Evolutionary conservation across 2,113 vertebrate genomes (phyloP), one percentile per base, ranked within the genome.

Genomic region (Elephantulus edwardii): DNA sequence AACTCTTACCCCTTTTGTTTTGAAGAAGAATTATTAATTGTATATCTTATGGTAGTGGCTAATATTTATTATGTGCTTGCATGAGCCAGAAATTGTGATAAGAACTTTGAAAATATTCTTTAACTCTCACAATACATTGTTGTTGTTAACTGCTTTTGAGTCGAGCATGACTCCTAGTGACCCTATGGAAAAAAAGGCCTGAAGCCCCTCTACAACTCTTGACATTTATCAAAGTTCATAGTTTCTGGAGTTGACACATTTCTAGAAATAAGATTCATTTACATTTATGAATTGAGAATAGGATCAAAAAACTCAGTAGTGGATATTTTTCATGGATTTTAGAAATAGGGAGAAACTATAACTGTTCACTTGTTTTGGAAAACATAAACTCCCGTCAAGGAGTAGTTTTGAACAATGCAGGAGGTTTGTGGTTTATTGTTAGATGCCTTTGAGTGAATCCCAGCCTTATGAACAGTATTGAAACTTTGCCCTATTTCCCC

Each of bases 191-290:
- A 76, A 30, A 62, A 22, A 72, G 56, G 14, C 79, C 54, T 38
- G 52, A 6, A n/a, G n/a, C n/a, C n/a, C n/a, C n/a, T 17, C 54
- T 83, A 77, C 74, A 80, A 64, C 30, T 64, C 30, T 83, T 88
- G 82, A 3, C 16, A n/a, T n/a, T n/a, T n/a, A n/a, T n/a, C n/a
- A n/a, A n/a, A n/a, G n/a, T n/a, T n/a, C n/a, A n/a, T n/a, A n/a
- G n/a, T n/a, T n/a, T n/a, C n/a, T n/a, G n/a, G 72, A 17, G 11
- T 74, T n/a, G 52, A 80, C 3, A 38, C 1, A 92, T 12, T 87
- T 66, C 64, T 76, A 86, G 82, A 81, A 93, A 74, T n/a, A 48
- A 92, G 70, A 20, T 56, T 54, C 80, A 28, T 88, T 80, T 60
- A n/a, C 35, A 40, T 44, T 86, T 74, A 70, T 70, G 52, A 60